Base-by-base conservation (phyloP, 2,888 invertebrate genomes). In the Spicauda simplicius region DNA sequence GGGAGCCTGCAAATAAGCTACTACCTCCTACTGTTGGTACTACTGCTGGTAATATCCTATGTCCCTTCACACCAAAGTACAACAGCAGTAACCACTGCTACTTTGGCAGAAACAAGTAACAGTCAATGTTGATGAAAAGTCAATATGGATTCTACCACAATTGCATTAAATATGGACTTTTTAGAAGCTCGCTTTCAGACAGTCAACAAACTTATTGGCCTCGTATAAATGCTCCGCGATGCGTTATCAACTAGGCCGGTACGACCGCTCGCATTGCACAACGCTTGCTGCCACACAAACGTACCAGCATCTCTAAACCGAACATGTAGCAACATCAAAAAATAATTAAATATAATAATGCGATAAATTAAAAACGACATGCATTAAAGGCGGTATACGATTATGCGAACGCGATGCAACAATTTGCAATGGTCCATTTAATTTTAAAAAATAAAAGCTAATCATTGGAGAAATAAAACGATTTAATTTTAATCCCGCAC, bases 391-490 rank as follows among this genome's bases (percentile, higher is more conserved):
- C 68, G 64, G 64, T 64, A 60, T 56, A 64, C 63, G 60, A 64
- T 63, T 59, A 59, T 50, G 63, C 64, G 68, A 78, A 81, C 76
- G 78, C 82, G 77, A 80, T 77, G 78, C 80, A 77, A 73, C 72
- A 79, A 77, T 79, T 78, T 75, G 78, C 76, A 80, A 80, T 81
- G 81, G 81, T 87, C 83, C 79, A 74, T 79, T 74, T 69, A 74
- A 74, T 73, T 73, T 60, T 68, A 77, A 83, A 80, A 76, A 81
- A 84, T 88, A 86, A 80, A 79, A 85, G 80, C 88, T 90, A 89
- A 85, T 74, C 68, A 82, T 83, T 84, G 85, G 85, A 86, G 85
- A 86, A 87, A 82, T 86, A 84, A 81, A 71, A 81, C 80, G 83
- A 81, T 79, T 82, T 83, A 86, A 85, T 84, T 86, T 84, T 76